Percentiles rank a stretch among this genome's conserved stretches.
phyloP scores from a whole-genome alignment of 2,888 invertebrate species.

The Coronaproctus castanopsis region DNA sequence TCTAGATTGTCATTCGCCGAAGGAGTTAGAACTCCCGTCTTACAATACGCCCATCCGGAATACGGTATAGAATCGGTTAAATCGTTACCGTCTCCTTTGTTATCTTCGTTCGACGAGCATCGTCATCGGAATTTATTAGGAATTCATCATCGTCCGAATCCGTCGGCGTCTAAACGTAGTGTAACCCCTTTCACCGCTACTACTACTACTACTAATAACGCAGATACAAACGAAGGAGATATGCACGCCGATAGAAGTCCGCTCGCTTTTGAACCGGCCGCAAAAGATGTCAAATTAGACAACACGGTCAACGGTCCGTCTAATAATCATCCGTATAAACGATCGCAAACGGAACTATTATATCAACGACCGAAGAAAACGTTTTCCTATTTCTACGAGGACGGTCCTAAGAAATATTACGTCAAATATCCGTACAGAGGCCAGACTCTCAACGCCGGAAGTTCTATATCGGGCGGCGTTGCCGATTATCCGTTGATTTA shows the following conservation, averaged over 20 bases:
- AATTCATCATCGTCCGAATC: too few relatives aligned
- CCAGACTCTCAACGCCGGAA: background rate
- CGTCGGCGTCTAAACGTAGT: too few relatives aligned
- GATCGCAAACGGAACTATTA: conserved; percentile 3
- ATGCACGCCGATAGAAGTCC: conserved; percentile 37
- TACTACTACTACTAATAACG: background rate
- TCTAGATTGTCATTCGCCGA: conserved; percentile 38
- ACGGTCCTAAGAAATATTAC: conserved; percentile 18
- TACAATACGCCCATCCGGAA: conserved; percentile 62
- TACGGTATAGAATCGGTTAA: conserved; percentile 55
- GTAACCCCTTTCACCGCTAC: background rate
- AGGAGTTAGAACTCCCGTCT: conserved; percentile 48
- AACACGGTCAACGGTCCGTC: conserved; percentile 17
- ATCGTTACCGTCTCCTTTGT: conserved; percentile 20
- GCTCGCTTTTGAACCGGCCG: conserved; percentile 29
- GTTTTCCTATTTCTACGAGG: conserved; percentile 12
- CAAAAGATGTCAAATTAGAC: conserved; percentile 21
- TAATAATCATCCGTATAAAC: conserved; percentile 10
- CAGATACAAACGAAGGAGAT: conserved; percentile 24
- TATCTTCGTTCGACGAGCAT: conserved; percentile 5
- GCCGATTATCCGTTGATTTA: conserved; percentile 11
- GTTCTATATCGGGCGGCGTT: background rate
- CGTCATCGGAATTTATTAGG: too few relatives aligned
- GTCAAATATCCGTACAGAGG: conserved; percentile 4
- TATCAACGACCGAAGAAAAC: conserved; percentile 18